Base-by-base conservation (phyloP, 2,888 invertebrate species). In the Drosophila antonietae region DNA sequence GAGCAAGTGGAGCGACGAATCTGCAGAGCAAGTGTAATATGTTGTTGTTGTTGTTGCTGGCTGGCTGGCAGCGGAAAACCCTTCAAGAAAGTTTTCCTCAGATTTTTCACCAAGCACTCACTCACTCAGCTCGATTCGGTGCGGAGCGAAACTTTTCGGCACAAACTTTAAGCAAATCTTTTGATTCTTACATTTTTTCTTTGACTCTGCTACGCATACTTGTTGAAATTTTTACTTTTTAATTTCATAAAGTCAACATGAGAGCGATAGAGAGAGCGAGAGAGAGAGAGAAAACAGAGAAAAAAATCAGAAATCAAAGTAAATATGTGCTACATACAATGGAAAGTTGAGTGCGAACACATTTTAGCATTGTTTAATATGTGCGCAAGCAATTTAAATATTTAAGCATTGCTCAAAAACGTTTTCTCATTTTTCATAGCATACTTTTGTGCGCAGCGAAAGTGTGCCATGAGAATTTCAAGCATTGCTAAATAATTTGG, bases 121-220 rank as follows among this genome's bases (percentile, higher is more conserved):
- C 58, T 75, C 43, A 52, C 39, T 57, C 28, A 33, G 20, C 43
- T 60, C 47, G 31, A 37, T 58, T 55, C 18, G 46, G 41, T 49
- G 58, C 55, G 35, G 56, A 46, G 46, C 23, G 3, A 62, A 82
- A 78, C 79, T 55, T 85, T 78, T 67, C 58, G 18, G 62, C 55
- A 10, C 37, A 78, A 83, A 86, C 83, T 86, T 83, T 65, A 81
- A 81, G 44, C 79, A 83, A 86, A 83, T 86, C 77, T 79, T 86
- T 67, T 59, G 58, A 68, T 66, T 65, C 67, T 57, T 33, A 14
- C 18, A 61, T 62, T 47, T 59, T 59, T 31, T 37, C 37, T 46
- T 60, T 23, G 65, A 15, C 37, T 49, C 58, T 60, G 44, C 46
- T 35, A 41, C 37, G 28, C 35, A 41, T 52, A 64, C 62, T 55